Evolutionary conservation across 1,140 invertebrate genomes (phyloP), one percentile per base, ranked within the genome.

Genomic region (Wasmannia auropunctata): DNA sequence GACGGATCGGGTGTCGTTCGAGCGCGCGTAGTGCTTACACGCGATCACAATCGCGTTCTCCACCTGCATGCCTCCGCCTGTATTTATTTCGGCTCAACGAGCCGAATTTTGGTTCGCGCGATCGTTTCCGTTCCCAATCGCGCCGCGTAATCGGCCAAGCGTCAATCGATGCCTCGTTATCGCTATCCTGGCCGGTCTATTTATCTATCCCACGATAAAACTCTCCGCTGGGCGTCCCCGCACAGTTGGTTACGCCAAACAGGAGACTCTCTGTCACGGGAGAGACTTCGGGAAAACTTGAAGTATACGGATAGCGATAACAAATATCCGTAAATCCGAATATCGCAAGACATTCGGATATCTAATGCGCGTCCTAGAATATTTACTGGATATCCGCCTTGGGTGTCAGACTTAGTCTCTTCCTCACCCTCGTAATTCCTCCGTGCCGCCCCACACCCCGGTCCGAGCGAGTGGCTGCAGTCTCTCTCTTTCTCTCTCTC

Each of bases 181-280:
- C 43, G 31, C n/a, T n/a, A n/a, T 4, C 60, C 63, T n/a, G n/a
- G n/a, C 22, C 22, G 5, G 31, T 31, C 43, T 14, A 51, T 80
- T 67, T 43, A 80, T 69, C 63, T 40, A 54, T 54, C n/a, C 70
- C 34, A 11, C 77, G 62, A 69, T 54, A 80, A 80, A 70, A 80
- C 40, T 74, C 31, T 34, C 51, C 8, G 28, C n/a, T n/a, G n/a
- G 14, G 16, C 16, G 16, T 46, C 43, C 43, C 43, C 14, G 14
- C 43, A n/a, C n/a, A 46, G 43, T 54, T 54, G 25, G n/a, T 37
- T 60, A 28, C 56, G 19, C n/a, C n/a, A n/a, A n/a, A n/a, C 28
- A 14, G 19, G 19, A 28, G 43, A 31, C 16, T 60, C 22, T 19
- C 51, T 16, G 28, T 49, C 49, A 34, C 22, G 8, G 8, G n/a